phyloP scores from a whole-genome alignment of 1,140 invertebrate species.

The Eurosta solidaginis region DNA sequence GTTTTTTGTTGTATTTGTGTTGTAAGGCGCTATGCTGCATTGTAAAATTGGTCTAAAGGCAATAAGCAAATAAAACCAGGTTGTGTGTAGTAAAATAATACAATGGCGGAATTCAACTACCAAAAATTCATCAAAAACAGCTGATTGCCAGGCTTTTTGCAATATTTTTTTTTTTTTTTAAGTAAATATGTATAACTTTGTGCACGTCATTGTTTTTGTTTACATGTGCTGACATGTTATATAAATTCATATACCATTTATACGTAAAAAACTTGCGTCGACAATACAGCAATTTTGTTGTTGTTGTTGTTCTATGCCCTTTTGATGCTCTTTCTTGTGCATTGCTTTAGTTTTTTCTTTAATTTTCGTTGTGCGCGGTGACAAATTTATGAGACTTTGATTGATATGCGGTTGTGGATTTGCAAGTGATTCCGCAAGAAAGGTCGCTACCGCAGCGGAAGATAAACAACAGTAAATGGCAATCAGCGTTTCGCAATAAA shows the following conservation, averaged over 20 bases:
- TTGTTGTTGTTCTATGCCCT: conserved; percentile 37
- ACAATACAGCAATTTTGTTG: conserved; percentile 2
- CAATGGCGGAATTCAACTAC: background rate
- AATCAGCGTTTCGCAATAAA: background rate
- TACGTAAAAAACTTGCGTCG: background rate
- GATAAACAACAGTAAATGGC: conserved; percentile 16
- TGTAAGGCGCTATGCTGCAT: background rate
- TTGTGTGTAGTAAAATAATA: background rate
- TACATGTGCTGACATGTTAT: background rate
- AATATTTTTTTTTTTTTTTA: background rate
- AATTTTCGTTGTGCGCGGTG: conserved; percentile 44
- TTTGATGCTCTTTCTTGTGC: background rate
- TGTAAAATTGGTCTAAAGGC: background rate
- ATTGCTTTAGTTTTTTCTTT: conserved; percentile 6
- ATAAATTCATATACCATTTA: background rate
- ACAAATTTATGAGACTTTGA: conserved; percentile 59
- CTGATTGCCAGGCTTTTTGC: conserved; percentile 27
- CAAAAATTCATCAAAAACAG: conserved; percentile 34
- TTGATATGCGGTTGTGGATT: conserved; percentile 50
- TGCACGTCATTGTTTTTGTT: conserved; percentile 25
- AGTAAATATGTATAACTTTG: conserved; percentile 1
- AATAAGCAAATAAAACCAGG: background rate
- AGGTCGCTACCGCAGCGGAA: conserved; percentile 1
- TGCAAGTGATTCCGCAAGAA: conserved; percentile 22
- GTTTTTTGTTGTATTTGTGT: background rate